These are phyloP conservation scores for Nautilus pompilius DNA, from an alignment of 1,140 invertebrate genomes.

Conservation along the genomic window DNA sequence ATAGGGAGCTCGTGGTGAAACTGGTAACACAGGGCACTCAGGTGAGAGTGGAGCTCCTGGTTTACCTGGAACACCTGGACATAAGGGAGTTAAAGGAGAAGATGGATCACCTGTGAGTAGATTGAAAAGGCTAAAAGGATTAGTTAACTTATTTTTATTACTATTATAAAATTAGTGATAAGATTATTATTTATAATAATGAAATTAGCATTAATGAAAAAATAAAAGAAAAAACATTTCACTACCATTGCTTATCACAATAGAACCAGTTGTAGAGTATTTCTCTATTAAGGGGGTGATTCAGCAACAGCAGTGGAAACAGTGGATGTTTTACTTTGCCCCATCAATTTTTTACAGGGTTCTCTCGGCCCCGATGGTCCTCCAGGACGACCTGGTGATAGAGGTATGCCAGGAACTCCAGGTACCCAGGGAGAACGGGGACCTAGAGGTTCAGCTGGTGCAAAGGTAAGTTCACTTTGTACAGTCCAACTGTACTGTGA, in stretches of 20 bases:
- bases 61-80: constrained; percentile 29
- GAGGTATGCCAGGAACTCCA: constrained; percentile 27
- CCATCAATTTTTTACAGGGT: constrained; percentile 21
- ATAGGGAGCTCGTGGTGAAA: constrained; percentile 37
- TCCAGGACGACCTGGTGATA: constrained; percentile 28
- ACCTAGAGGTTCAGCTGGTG: constrained; percentile 28
- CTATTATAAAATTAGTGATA: no score
- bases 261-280: no score
- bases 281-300: no score
- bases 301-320: no score
- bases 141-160: no score
- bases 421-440: constrained; percentile 30
- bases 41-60: constrained; percentile 34
- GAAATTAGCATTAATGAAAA: no score
- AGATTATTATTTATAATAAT: no score
- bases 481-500: no score
- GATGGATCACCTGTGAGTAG: constrained; percentile 27
- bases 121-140: no score
- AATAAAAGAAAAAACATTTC: no score
- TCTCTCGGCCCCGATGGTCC: constrained; percentile 28
- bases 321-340: no score
- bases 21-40: constrained; percentile 24
- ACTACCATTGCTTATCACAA: no score
- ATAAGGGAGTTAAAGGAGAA: constrained; percentile 27
- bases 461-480: constrained; percentile 19